Percentiles rank a stretch among this genome's conserved stretches.
Evolutionary conservation across 2,797 vertebrate species (phyloP).

Genomic region (Pantherophis alleghaniensis): DNA sequence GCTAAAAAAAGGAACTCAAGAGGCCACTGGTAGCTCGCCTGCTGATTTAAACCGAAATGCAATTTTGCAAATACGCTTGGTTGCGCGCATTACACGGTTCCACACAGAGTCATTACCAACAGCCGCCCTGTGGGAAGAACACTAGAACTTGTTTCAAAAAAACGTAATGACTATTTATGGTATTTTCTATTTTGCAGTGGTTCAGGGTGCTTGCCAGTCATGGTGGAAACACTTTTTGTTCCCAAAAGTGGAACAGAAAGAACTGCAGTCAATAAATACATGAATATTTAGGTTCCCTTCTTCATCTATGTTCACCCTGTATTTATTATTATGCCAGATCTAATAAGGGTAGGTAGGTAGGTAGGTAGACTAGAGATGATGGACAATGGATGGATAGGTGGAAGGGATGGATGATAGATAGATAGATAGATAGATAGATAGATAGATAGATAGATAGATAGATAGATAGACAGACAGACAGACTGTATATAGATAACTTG

Average conservation of each 20-base stretch:
- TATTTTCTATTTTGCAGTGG: neutral
- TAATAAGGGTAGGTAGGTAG: neutral
- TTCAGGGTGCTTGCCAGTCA: neutral
- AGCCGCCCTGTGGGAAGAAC: neutral
- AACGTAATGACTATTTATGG: neutral
- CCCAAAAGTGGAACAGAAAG: neutral
- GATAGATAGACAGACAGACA: too few relatives aligned
- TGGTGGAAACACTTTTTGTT: neutral
- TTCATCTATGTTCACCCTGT: neutral
- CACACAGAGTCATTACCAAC: neutral
- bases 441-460: too few relatives aligned
- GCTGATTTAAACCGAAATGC: neutral
- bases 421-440: too few relatives aligned
- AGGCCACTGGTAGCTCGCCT: neutral
- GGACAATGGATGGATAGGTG: too few relatives aligned
- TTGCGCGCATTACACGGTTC: neutral
- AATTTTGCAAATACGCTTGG: neutral
- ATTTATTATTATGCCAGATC: neutral
- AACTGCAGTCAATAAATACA: neutral
- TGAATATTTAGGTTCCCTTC: neutral
- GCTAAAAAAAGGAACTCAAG: neutral
- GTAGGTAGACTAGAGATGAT: too few relatives aligned
- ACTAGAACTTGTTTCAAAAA: neutral
- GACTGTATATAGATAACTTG: neutral
- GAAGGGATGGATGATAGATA: too few relatives aligned